Percentiles rank a stretch among this genome's conserved stretches.
Evolutionary conservation across 2,888 invertebrate genomes (phyloP).

Genomic region (Plemyria rubiginata): DNA sequence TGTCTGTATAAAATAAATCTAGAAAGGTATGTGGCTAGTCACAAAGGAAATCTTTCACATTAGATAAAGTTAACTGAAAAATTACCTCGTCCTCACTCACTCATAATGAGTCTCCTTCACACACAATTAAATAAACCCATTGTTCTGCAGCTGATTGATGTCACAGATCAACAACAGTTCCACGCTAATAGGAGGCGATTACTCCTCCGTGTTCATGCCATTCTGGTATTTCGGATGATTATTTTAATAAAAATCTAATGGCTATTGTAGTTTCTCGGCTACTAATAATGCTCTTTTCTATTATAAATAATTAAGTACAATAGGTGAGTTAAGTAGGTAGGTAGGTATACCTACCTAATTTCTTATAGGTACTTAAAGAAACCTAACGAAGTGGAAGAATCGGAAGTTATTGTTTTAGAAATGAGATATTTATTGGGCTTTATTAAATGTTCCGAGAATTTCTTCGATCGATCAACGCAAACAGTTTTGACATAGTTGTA

Average conservation of each 20-base stretch:
- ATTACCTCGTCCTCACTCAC: background rate
- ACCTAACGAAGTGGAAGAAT: too few relatives aligned
- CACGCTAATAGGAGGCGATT: conserved; percentile 35
- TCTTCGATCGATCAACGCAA: background rate
- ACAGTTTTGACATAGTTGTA: background rate
- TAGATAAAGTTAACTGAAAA: background rate
- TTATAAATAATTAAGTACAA: too few relatives aligned
- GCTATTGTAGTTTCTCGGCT: background rate
- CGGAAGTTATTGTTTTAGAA: too few relatives aligned
- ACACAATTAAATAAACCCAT: conserved; percentile 32
- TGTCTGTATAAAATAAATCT: too few relatives aligned
- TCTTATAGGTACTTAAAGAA: too few relatives aligned
- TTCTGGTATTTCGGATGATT: conserved; percentile 41
- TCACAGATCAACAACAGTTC: conserved; percentile 38
- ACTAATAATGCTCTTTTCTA: background rate
- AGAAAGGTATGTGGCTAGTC: background rate
- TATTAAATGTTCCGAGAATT: too few relatives aligned
- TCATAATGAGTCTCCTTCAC: conserved; percentile 12
- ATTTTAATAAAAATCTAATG: conserved; percentile 39
- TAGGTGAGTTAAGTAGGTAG: too few relatives aligned
- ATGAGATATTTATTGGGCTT: too few relatives aligned
- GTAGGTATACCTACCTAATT: too few relatives aligned
- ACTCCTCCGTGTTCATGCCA: conserved; percentile 40
- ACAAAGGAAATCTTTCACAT: background rate
- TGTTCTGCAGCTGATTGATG: conserved; percentile 38